Percentiles rank a stretch among this genome's conserved stretches.
phyloP scores from a whole-genome alignment of 2,888 invertebrate species.

The Drosophila hamatofila region DNA sequence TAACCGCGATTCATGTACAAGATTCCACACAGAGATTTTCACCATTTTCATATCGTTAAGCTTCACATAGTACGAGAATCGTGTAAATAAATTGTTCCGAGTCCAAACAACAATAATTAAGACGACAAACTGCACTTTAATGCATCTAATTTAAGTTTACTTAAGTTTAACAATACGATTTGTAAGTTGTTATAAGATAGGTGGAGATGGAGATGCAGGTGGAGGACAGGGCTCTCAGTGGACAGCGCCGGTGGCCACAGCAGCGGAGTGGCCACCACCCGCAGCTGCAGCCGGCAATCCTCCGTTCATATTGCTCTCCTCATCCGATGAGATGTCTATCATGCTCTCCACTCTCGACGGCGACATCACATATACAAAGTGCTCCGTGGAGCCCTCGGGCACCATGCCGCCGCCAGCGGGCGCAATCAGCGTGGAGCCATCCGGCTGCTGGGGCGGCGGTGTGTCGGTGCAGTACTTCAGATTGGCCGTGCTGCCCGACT shows the following conservation, averaged over 20 bases:
- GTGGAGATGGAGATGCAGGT: background rate
- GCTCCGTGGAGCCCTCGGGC: slow-evolving; percentile 80
- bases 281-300: slow-evolving; percentile 7
- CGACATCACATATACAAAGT: slow-evolving; percentile 85
- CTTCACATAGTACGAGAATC: slow-evolving; percentile 29
- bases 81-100: slow-evolving; percentile 49
- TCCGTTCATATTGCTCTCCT: slow-evolving; percentile 78
- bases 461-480: slow-evolving; percentile 80
- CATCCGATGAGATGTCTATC: slow-evolving; percentile 85
- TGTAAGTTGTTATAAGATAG: slow-evolving; percentile 12
- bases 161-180: slow-evolving; percentile 47
- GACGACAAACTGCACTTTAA: slow-evolving; percentile 37
- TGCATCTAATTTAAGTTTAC: slow-evolving; percentile 34
- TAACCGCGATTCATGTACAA: slow-evolving; percentile 27
- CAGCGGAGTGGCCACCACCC: background rate
- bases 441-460: slow-evolving; percentile 73
- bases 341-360: slow-evolving; percentile 85
- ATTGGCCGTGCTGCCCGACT: slow-evolving; percentile 61
- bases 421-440: slow-evolving; percentile 44
- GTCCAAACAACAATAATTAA: slow-evolving; percentile 20
- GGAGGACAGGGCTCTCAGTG: slow-evolving; percentile 26
- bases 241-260: slow-evolving; percentile 34
- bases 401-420: slow-evolving; percentile 41
- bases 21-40: slow-evolving; percentile 45
- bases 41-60: slow-evolving; percentile 47